Conservation (phyloP, 2,888 invertebrate genomes). For the Pyrgus malvae region DNA sequence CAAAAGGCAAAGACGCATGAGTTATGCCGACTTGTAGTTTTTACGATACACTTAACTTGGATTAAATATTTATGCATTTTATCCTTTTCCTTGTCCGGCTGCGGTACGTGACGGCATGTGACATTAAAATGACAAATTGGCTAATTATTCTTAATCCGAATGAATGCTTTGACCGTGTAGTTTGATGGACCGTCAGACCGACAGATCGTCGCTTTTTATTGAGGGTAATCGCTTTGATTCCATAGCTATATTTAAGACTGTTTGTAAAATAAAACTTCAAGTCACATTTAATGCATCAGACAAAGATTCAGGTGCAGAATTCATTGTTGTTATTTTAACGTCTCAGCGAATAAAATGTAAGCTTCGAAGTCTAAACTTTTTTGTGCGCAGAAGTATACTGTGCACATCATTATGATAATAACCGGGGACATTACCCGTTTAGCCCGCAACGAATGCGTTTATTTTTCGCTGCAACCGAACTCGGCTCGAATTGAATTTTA, state of each 20-base stretch:
- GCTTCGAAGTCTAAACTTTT: constrained; percentile 29
- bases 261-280: neutral
- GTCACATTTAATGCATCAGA: neutral
- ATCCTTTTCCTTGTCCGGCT: constrained; percentile 54
- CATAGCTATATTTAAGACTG: constrained; percentile 36
- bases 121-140: constrained; percentile 81
- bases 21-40: constrained; percentile 78
- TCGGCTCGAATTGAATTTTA: constrained; percentile 47
- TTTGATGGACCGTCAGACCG: constrained; percentile 59
- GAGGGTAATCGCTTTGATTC: constrained; percentile 43
- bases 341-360: neutral
- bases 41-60: constrained; percentile 72
- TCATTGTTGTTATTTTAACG: constrained; percentile 1
- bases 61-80: constrained; percentile 72
- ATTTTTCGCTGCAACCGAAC: constrained; percentile 62
- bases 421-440: constrained; percentile 68
- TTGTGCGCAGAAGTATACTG: constrained; percentile 48
- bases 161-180: constrained; percentile 65
- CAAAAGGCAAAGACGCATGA: constrained; percentile 74
- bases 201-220: constrained; percentile 46
- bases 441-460: constrained; percentile 62
- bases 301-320: neutral
- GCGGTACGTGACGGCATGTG: constrained; percentile 78
- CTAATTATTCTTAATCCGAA: constrained; percentile 79
- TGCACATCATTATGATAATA: constrained; percentile 72